phyloP scores from a whole-genome alignment of 2,113 vertebrate species.

The Crocuta crocuta region DNA sequence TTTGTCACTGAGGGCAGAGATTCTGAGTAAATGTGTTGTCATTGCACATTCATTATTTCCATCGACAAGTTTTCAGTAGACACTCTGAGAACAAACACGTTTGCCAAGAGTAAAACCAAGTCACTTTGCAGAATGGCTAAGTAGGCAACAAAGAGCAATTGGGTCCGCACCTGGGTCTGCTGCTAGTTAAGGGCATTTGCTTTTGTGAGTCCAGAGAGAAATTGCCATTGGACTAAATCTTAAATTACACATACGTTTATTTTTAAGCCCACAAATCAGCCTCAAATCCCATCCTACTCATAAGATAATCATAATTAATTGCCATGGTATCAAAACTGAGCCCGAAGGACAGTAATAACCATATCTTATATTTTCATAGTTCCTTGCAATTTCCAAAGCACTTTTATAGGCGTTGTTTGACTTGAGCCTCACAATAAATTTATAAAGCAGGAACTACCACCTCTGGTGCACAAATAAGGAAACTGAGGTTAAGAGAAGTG shows the following conservation, averaged over 20 bases:
- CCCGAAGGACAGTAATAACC: background rate
- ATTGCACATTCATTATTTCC: conserved; percentile 43
- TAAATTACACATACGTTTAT: conserved; percentile 9
- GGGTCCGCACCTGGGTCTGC: background rate
- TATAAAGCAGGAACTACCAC: conserved; percentile 3
- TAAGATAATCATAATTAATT: conserved; percentile 42
- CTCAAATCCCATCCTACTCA: background rate
- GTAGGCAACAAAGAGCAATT: background rate
- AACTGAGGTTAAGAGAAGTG: background rate
- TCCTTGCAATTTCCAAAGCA: conserved; percentile 10
- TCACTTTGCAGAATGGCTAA: conserved; percentile 42
- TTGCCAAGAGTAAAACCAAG: conserved; percentile 64
- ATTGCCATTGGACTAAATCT: background rate
- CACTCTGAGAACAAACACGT: conserved; percentile 54
- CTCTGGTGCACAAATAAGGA: conserved; percentile 13
- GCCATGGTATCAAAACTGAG: conserved; percentile 9
- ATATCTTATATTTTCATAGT: background rate
- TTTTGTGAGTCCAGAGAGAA: conserved; percentile 34
- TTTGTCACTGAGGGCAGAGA: background rate
- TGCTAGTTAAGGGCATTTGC: conserved; percentile 15
- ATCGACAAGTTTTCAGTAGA: conserved; percentile 39
- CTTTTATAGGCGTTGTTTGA: conserved; percentile 22
- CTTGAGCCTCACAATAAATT: conserved; percentile 23
- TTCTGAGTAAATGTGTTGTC: conserved; percentile 47
- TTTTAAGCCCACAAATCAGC: conserved; percentile 38